Conservation (phyloP, 2,888 invertebrate species). For the Drosophila prostipennis region DNA sequence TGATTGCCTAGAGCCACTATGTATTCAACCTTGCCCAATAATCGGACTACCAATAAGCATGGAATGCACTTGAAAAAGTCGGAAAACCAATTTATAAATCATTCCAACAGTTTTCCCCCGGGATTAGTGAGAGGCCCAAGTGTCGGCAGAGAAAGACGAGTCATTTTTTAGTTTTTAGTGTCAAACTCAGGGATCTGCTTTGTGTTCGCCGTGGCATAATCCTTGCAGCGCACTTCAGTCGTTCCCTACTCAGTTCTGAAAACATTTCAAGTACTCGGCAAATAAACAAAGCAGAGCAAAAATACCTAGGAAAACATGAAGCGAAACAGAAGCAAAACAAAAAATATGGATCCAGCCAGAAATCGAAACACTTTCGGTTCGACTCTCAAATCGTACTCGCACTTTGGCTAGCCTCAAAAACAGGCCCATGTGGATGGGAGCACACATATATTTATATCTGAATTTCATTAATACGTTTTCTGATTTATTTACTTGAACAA, state of each 20-base stretch:
- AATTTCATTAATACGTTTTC: conserved; percentile 53
- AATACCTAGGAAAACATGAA: conserved; percentile 24
- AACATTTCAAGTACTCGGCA: conserved; percentile 64
- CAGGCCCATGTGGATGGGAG: conserved; percentile 1
- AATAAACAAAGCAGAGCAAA: conserved; percentile 56
- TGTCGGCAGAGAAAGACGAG: conserved; percentile 14
- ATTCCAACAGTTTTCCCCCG: conserved; percentile 17
- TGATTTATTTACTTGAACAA: conserved; percentile 65
- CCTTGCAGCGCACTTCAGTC: conserved; percentile 43
- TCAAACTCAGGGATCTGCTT: conserved; percentile 16
- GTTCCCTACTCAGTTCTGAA: conserved; percentile 40
- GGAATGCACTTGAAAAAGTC: conserved; percentile 38
- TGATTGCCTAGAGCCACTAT: conserved; percentile 8
- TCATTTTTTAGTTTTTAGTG: conserved; percentile 2
- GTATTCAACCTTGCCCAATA: conserved; percentile 16
- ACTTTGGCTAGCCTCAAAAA: conserved; percentile 14
- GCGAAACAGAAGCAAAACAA: conserved; percentile 27
- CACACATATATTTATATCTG: conserved; percentile 32
- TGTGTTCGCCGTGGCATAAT: conserved; percentile 35
- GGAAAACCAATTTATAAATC: conserved; percentile 3
- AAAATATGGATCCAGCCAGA: conserved; percentile 43
- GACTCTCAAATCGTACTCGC: conserved; percentile 4
- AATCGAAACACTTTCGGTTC: conserved; percentile 30
- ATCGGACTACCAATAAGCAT: not conserved
- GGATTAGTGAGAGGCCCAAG: conserved; percentile 30